Evolutionary conservation across 1,140 invertebrate species (phyloP).

Genomic region (Zeugodacus cucurbitae): DNA sequence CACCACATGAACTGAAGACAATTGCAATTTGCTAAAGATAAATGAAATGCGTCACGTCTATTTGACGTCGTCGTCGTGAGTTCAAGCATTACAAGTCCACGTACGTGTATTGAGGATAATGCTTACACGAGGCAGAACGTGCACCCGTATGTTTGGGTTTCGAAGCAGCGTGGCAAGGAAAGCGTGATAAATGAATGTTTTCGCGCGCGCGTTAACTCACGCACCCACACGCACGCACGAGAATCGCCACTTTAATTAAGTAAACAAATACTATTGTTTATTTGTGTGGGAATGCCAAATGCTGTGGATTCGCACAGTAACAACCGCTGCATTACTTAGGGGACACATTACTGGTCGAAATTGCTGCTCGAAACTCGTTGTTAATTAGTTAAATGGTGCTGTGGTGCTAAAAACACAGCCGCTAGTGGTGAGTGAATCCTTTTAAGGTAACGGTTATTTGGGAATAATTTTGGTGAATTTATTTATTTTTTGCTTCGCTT

Average conservation of each 20-base stretch:
- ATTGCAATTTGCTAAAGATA: constrained; percentile 1
- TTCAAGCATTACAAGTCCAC: neutral
- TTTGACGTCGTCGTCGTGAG: neutral
- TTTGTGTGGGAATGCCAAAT: neutral
- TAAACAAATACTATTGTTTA: constrained; percentile 10
- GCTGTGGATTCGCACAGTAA: neutral
- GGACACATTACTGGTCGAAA: neutral
- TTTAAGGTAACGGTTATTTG: neutral
- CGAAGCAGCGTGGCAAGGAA: neutral
- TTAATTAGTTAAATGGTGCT: constrained; percentile 32
- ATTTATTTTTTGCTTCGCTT: neutral
- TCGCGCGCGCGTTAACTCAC: constrained; percentile 6
- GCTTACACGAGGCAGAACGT: neutral
- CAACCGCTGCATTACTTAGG: too few relatives aligned
- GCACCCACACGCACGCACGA: neutral
- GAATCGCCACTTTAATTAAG: neutral
- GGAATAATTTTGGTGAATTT: neutral
- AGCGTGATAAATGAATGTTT: constrained; percentile 12
- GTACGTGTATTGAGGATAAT: neutral
- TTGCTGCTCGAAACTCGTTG: neutral
- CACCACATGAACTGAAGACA: neutral
- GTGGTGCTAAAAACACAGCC: neutral
- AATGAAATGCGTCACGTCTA: constrained; percentile 6
- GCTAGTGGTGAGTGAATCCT: neutral
- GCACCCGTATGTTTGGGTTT: neutral